A percentile compares a stretch with the other conserved stretches of the same genome.
These are phyloP conservation scores for Mustela erminea DNA, from an alignment of 2,797 vertebrate species.

Conservation along the genomic window DNA sequence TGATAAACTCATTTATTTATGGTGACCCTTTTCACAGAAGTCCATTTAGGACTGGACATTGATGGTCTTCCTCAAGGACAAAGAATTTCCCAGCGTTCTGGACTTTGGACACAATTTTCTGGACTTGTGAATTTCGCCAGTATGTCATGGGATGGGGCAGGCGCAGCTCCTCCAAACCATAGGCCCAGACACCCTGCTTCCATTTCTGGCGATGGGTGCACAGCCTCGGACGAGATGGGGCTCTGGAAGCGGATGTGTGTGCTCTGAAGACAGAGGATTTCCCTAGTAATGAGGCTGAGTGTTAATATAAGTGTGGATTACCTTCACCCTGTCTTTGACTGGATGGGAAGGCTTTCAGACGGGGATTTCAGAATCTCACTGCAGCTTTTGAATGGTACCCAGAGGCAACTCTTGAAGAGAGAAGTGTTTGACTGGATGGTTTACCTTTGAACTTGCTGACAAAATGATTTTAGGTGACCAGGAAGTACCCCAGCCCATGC, in stretches of 20 bases:
- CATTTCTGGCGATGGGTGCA: not conserved
- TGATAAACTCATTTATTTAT: not conserved
- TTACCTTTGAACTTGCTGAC: slow-evolving; percentile 80
- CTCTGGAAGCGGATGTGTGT: not conserved
- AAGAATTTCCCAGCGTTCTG: not conserved
- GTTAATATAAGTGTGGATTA: not conserved
- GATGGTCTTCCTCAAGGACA: not conserved
- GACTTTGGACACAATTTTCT: not conserved
- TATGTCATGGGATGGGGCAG: not conserved
- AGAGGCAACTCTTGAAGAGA: slow-evolving; percentile 76
- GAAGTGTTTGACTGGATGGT: slow-evolving; percentile 59
- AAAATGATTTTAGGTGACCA: slow-evolving; percentile 75
- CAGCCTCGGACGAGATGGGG: not conserved
- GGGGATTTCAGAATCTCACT: slow-evolving; percentile 60
- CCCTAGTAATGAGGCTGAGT: not conserved
- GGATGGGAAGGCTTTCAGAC: not conserved
- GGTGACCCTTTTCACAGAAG: not conserved
- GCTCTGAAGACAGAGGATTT: not conserved
- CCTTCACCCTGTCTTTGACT: not conserved
- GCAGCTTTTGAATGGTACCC: slow-evolving; percentile 66
- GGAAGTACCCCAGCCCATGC: slow-evolving; percentile 68
- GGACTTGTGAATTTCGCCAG: not conserved
- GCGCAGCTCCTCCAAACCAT: not conserved
- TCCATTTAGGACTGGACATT: not conserved
- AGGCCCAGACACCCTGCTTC: not conserved